Evolutionary conservation across 2,797 vertebrate species (phyloP), one percentile per base, ranked within the genome.

Genomic region (Limosa lapponica): DNA sequence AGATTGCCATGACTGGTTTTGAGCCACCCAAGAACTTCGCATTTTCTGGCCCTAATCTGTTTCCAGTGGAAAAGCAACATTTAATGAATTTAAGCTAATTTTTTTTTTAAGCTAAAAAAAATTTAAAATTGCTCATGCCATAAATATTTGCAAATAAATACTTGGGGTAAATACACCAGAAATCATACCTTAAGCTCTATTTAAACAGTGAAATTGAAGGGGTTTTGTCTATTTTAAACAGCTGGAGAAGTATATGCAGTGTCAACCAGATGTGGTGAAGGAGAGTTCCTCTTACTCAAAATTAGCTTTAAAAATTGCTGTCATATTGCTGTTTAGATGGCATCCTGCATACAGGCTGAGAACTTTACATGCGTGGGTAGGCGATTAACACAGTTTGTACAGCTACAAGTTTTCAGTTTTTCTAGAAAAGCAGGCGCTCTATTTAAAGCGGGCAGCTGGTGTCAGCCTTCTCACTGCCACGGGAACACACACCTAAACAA

Each of bases 401-500:
- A 49, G 16, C 62, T 64, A 5, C 0, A 0, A 44, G 18, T 2
- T 30, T 83, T 72, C 54, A 57, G 49, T 41, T 84, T 84, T 54
- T 48, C 62, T 16, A n/a, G 65, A 48, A 49, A 87, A 80, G 18
- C 43, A 58, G n/a, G 62, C 54, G 13, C 20, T 58, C 57, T 46
- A 25, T 28, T 34, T 24, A 14, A 55, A 67, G 34, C 1, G 3
- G 39, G 28, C 24, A 55, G 49, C 49, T 46, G 43, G 3, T 58
- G 16, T 49, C 55, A 55, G 36, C n/a, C 43, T 51, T 37, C 16
- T 39, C 8, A 0, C n/a, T 34, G 1, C 48, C n/a, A 23, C 8
- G 36, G 46, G 27, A 72, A 28, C 0, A 0, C 4, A 9, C 16
- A 9, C 36, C 34, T 62, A 2, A 61, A 36, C 23, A 32, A 11